Evolutionary conservation across 2,888 invertebrate genomes (phyloP).

Genomic region (Drosophila greeni): DNA sequence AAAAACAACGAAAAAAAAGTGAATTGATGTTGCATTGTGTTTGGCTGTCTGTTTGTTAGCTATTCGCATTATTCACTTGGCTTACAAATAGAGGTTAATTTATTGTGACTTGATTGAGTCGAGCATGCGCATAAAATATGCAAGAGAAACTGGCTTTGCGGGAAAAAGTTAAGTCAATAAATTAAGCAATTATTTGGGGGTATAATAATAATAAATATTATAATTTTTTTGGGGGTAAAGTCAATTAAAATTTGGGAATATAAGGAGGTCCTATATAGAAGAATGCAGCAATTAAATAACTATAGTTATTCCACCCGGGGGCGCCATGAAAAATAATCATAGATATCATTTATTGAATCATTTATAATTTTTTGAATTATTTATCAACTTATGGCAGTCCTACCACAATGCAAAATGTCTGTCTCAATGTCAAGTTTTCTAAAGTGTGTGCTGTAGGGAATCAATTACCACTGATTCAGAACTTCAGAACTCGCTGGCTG

Average conservation of each 20-base stretch:
- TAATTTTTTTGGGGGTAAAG: conserved; percentile 2
- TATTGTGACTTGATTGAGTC: conserved; percentile 57
- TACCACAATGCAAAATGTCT: conserved; percentile 52
- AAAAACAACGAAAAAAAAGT: conserved; percentile 21
- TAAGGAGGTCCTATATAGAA: too few relatives aligned
- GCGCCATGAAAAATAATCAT: too few relatives aligned
- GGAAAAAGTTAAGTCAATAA: conserved; percentile 26
- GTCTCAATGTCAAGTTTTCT: conserved; percentile 70
- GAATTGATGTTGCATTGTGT: conserved; percentile 54
- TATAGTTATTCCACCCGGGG: too few relatives aligned
- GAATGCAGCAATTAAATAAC: too few relatives aligned
- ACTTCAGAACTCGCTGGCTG: conserved; percentile 6
- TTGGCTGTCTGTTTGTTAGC: conserved; percentile 50
- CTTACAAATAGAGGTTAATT: conserved; percentile 70
- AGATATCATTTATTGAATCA: too few relatives aligned
- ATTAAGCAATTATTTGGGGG: conserved; percentile 28
- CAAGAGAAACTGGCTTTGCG: conserved; percentile 36
- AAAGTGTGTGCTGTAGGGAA: conserved; percentile 64
- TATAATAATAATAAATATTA: too few relatives aligned
- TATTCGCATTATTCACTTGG: conserved; percentile 68
- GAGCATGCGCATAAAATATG: conserved; percentile 44
- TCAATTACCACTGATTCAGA: conserved; percentile 54
- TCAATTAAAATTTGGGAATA: background rate
- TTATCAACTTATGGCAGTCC: conserved; percentile 36
- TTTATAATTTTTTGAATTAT: background rate